phyloP scores from a whole-genome alignment of 2,888 invertebrate genomes.

The Meganola albula region DNA sequence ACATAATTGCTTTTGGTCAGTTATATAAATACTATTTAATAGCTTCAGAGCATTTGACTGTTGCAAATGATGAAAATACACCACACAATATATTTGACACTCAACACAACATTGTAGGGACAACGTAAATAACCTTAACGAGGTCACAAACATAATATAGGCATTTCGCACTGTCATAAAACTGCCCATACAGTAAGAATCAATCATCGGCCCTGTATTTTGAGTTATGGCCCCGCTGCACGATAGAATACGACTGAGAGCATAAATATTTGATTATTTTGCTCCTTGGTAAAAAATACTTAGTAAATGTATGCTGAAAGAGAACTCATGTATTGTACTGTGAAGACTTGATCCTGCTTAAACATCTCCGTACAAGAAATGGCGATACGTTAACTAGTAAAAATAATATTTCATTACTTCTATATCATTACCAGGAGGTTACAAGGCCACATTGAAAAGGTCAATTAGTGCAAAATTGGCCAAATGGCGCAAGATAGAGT shows the following conservation, averaged over 20 bases:
- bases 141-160: slow-evolving; percentile 49
- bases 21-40: no score
- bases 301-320: background rate
- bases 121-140: slow-evolving; percentile 46
- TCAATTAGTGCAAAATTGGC: no score
- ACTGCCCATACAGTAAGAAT: slow-evolving; percentile 40
- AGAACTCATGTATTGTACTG: background rate
- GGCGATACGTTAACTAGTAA: no score
- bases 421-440: no score
- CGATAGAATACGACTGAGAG: slow-evolving; percentile 12
- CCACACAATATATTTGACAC: no score
- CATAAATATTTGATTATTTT: slow-evolving; percentile 17
- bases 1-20: no score
- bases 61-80: no score
- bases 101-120: slow-evolving; percentile 36
- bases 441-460: no score
- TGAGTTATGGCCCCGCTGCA: slow-evolving; percentile 21
- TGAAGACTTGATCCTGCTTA: background rate
- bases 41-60: no score
- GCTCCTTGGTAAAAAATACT: slow-evolving; percentile 17
- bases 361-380: no score
- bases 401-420: no score
- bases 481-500: no score
- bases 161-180: slow-evolving; percentile 48
- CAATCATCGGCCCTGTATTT: slow-evolving; percentile 39